Conservation (phyloP, 2,888 invertebrate species). For the Drosophila longiperda region DNA sequence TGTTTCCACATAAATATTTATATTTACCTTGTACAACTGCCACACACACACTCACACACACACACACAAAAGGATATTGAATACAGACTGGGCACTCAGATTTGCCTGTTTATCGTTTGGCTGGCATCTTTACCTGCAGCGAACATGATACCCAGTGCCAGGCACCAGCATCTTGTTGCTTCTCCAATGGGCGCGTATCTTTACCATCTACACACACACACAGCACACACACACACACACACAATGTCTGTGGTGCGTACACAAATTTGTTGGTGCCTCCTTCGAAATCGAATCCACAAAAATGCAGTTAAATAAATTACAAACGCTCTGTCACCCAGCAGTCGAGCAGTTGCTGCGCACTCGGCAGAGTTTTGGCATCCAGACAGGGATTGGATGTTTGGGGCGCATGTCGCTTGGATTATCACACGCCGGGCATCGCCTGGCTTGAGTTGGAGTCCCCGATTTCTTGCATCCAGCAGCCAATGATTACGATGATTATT, state of each 20-base stretch:
- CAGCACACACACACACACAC: constrained; percentile 4
- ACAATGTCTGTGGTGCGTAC: constrained; percentile 57
- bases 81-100: constrained; percentile 10
- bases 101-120: constrained; percentile 55
- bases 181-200: constrained; percentile 60
- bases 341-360: constrained; percentile 20
- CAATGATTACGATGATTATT: constrained; percentile 62
- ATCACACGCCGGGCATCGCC: constrained; percentile 70
- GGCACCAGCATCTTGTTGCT: constrained; percentile 68
- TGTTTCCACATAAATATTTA: constrained; percentile 83
- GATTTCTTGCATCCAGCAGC: constrained; percentile 25
- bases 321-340: constrained; percentile 79
- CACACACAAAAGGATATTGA: constrained; percentile 31
- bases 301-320: constrained; percentile 81
- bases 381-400: constrained; percentile 21
- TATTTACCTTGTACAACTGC: constrained; percentile 59
- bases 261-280: constrained; percentile 67
- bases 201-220: constrained; percentile 59
- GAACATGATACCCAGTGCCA: constrained; percentile 56
- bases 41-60: constrained; percentile 48
- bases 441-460: constrained; percentile 9
- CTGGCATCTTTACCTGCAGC: constrained; percentile 73
- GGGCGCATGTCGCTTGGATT: constrained; percentile 75
- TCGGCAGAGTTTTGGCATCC: constrained; percentile 22
- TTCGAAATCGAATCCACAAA: constrained; percentile 81